A percentile compares a stretch with the other conserved stretches of the same genome.
phyloP scores from a whole-genome alignment of 2,113 vertebrate species.

The Archilochus colubris region DNA sequence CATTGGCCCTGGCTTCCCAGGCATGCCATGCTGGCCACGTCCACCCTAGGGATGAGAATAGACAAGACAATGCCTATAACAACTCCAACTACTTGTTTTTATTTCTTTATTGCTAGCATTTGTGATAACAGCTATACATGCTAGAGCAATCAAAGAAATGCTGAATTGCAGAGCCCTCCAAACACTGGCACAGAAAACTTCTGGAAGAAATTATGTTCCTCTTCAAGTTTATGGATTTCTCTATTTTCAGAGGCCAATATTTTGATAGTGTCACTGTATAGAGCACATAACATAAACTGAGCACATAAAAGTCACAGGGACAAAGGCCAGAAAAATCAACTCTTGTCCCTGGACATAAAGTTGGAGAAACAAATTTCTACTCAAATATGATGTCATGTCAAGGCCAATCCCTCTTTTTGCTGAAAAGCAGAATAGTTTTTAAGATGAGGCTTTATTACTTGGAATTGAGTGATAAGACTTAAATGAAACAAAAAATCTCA shows the following conservation, averaged over 20 bases:
- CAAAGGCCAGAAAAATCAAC: background rate
- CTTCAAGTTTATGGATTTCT: background rate
- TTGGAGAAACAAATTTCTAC: background rate
- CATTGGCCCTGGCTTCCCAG: constrained; percentile 89
- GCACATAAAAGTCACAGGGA: background rate
- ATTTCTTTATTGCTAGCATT: background rate
- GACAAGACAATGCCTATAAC: background rate
- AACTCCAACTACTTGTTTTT: background rate
- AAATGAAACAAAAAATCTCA: background rate
- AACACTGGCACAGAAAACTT: background rate
- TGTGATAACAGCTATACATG: background rate
- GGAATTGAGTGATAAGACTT: background rate
- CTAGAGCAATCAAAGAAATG: background rate
- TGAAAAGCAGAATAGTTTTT: background rate
- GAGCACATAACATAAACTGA: background rate
- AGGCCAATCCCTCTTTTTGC: background rate
- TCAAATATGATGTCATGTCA: background rate
- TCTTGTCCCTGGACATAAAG: background rate
- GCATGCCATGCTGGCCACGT: constrained; percentile 87
- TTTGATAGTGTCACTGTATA: background rate
- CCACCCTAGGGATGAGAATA: constrained; percentile 78
- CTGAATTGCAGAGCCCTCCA: background rate
- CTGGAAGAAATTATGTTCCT: background rate
- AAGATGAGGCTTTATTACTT: background rate
- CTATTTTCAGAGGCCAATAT: background rate